Base-by-base conservation (phyloP, 2,797 vertebrate species). In the Toxotes lorentzi region DNA sequence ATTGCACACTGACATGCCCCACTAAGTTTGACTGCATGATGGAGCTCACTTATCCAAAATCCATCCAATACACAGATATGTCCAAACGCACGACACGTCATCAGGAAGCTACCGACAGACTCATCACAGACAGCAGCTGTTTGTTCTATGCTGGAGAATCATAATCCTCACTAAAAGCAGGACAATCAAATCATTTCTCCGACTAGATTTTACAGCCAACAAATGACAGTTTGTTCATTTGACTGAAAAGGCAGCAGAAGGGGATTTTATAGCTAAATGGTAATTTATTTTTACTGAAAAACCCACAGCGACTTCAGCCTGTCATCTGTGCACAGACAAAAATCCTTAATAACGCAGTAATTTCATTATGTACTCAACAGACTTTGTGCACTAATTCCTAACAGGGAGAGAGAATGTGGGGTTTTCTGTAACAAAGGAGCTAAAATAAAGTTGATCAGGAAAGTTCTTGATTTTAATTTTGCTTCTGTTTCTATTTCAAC, bases 21-120 rank as follows among this genome's bases (percentile, higher is more conserved):
- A 79, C 86, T 86, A 80, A 74, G 73, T 91, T 78, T 82, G 87
- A 81, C 81, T 82, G 84, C 83, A 73, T 62, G 30, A 64, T 21
- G 76, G 40, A 70, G 83, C 76, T 83, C 82, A 76, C 82, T 90
- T 84, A 90, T 83, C 86, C 82, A 83, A 79, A 91, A 86, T 51
- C 76, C 83, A 77, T 87, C 76, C 63, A 66, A 77, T 65, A 59
- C 35, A 70, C 57, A 73, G 38, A 86, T 50, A 87, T 54, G 73
- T 79, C 69, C 75, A 66, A 78, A 77, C 24, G 57, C 69, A 35
- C 14, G 70, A 34, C 41, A 27, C 14, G 34, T 56, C 51, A 50
- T 50, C 74, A 27, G 58, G 34, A 76, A 82, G 27, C 16, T 35
- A 21, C 56, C 7, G 73, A 78, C 70, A 45, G 63, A 60, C 50